These are phyloP conservation scores for Brachyptera risi DNA, from an alignment of 2,888 invertebrate genomes.

Conservation along the genomic window DNA sequence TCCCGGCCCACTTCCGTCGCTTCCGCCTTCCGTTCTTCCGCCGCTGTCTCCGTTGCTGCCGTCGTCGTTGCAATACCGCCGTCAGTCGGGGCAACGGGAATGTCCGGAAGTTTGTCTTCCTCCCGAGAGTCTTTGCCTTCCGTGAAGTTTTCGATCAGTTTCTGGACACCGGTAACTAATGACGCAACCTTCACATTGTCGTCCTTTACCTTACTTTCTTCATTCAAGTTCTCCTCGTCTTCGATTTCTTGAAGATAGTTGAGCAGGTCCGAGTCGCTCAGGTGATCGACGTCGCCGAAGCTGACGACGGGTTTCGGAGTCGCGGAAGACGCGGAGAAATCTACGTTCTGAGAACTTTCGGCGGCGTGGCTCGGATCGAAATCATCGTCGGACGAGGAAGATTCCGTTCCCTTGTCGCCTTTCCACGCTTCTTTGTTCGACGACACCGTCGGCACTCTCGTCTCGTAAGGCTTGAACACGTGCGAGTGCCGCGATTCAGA, in stretches of 20 bases:
- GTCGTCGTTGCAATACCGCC: background rate
- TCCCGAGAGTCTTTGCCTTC: background rate
- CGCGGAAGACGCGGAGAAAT: too few species aligned
- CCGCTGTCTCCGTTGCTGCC: background rate
- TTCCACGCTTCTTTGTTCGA: background rate
- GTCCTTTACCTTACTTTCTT: too few species aligned
- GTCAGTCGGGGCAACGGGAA: too few species aligned
- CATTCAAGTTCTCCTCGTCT: conserved; percentile 35
- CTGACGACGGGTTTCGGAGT: conserved; percentile 37
- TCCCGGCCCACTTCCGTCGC: background rate
- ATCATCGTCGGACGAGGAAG: too few species aligned
- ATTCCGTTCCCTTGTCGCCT: too few species aligned
- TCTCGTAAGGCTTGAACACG: too few species aligned
- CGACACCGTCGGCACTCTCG: too few species aligned
- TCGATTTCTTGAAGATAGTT: conserved; percentile 41
- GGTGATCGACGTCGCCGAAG: conserved; percentile 40
- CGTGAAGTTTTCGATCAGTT: background rate
- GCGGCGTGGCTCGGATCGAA: too few species aligned
- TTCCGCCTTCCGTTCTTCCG: background rate
- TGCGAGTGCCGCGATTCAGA: background rate
- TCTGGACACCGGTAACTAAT: background rate
- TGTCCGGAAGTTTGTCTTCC: too few species aligned
- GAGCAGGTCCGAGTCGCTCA: conserved; percentile 42
- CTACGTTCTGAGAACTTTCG: too few species aligned
- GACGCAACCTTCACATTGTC: too few species aligned